Base-by-base conservation (phyloP, 1,140 invertebrate species). In the Bicyclus anynana region DNA sequence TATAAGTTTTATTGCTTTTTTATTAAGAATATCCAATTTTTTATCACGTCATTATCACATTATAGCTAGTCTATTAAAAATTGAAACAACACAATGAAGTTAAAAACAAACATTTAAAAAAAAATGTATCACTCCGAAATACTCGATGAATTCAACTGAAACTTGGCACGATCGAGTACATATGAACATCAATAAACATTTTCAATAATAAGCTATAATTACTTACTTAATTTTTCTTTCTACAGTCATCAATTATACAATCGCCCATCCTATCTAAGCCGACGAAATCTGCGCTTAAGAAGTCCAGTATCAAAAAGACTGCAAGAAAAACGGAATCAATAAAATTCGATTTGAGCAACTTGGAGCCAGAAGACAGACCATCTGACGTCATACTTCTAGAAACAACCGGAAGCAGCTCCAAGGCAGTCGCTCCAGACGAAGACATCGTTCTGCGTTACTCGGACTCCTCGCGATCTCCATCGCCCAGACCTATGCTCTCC, bases 341-440 rank as follows among this genome's bases (percentile, higher is more conserved):
- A 6, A 84, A 84, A 37, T 87, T 87, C 38, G 84, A 87, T 35
- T 33, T 87, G 2, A 82, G 77, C 52, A 82, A 87, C 44, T 53
- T 87, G 1, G 76, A 82, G 10, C 27, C 38, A 9, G 29, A 50
- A 20, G 65, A 18, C 17, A 46, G 18, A 5, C 53, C 64, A 7
- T 62, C 61, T 1, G 72, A 78, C 23, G 49, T 75, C 14, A 38
- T 62, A 16, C 27, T 74, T 6, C 59, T 35, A 17, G 67, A 74
- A n/a, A 65, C 59, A 9, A 52, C 59, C 4, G 42, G 48, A 14
- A 38, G 50, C 5, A n/a, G 35, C 7, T 21, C 14, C 2, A 17
- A 52, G 12, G 62, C 53, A 37, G 63, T 51, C 13, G 29, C 9
- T 0, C 62, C 67, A 0, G 67, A 65, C 0, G 53, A 59, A 1